Evolutionary conservation across 2,113 vertebrate genomes (phyloP).

Genomic region (Erpornis zantholeuca): DNA sequence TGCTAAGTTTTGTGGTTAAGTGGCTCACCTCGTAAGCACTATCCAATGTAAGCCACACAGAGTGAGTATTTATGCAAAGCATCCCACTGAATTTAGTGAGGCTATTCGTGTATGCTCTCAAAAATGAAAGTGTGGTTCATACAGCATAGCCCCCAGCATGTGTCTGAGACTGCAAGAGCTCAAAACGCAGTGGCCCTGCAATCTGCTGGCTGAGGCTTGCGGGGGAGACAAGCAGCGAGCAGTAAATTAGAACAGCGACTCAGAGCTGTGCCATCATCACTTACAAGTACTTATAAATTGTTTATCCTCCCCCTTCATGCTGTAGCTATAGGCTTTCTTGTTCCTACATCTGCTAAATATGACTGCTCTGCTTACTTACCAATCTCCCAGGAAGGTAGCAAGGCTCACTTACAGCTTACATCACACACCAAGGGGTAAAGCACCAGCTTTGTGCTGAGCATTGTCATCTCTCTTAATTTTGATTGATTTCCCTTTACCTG

Average conservation of each 20-base stretch:
- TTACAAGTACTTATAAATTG: constrained; percentile 63
- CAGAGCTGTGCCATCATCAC: constrained; percentile 52
- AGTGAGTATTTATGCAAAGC: constrained; percentile 6
- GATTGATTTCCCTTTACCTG: background rate
- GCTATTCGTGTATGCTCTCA: background rate
- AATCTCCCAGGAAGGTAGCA: background rate
- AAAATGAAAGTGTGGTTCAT: background rate
- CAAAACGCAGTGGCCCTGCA: background rate
- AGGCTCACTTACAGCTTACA: constrained; percentile 12
- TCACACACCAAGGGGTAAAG: background rate
- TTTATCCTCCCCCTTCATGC: constrained; percentile 51
- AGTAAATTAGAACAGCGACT: constrained; percentile 19
- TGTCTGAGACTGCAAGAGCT: background rate
- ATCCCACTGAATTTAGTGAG: constrained; percentile 1
- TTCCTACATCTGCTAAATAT: constrained; percentile 58
- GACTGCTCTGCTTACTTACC: constrained; percentile 36
- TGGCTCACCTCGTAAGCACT: background rate
- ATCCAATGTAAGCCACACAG: background rate
- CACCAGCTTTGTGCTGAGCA: background rate
- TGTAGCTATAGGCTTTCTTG: constrained; percentile 61
- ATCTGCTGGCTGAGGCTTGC: constrained; percentile 28
- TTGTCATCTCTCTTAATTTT: background rate
- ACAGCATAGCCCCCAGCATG: background rate
- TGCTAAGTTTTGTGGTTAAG: background rate
- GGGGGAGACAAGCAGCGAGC: background rate